Evolutionary conservation across 2,888 invertebrate species (phyloP), one percentile per base, ranked within the genome.

Genomic region (Corbicula japonica): DNA sequence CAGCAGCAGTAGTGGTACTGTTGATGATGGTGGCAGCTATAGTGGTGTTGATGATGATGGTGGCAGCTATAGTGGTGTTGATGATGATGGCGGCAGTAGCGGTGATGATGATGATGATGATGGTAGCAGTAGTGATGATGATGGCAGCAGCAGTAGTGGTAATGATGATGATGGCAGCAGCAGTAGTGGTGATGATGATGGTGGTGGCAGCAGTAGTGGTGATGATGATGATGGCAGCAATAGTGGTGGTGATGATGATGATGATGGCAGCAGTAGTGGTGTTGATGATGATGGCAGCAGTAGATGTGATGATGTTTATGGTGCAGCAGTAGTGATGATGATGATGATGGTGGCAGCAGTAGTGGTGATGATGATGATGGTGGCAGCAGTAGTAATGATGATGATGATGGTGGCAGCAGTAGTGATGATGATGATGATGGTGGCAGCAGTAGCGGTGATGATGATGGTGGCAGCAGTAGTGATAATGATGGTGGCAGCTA

Each of bases 1-100:
- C 50, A 50, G 50, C 21, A 50, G 50, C 50, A 50, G 50, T 50
- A 50, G 50, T 23, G 23, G 50, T 50, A 50, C n/a, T 23, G 50
- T 50, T n/a, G 50, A n/a, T 50, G 23, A 23, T 50, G 23, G 50
- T 50, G 23, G 50, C 23, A 50, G 50, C 23, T n/a, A 23, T 50
- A 50, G 50, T 50, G 23, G 50, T 50, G 23, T 18, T 50, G 23
- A 23, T 50, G 23, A 23, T 50, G 23, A 23, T 50, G 23, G 50
- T 50, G 23, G 50, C 23, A 50, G 50, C 23, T n/a, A 23, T 50
- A 50, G 50, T 50, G 8, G 50, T 50, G 23, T 18, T 50, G 8
- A 23, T 50, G 23, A 23, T 50, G 8, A 23, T 18, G 21, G 50
- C 23, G 23, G 50, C 23, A 50, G 50, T 50, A 50, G 50, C 23